Evolutionary conservation across 2,113 vertebrate genomes (phyloP).

Genomic region (Gallinago paraguaiae): DNA sequence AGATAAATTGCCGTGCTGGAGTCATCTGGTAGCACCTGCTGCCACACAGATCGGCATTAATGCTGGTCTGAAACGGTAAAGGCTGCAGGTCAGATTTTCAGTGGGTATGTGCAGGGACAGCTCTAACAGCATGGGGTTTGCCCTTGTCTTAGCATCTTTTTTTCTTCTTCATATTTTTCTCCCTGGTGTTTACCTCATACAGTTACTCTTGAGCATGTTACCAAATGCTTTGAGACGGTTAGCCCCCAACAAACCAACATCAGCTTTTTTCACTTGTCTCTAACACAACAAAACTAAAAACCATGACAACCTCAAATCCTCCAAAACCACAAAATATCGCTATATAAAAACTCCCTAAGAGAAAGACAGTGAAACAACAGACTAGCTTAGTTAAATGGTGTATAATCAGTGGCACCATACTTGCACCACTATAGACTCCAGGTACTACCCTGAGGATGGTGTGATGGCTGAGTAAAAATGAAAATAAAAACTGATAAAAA

Average conservation of each 20-base stretch:
- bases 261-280: neutral
- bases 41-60: neutral
- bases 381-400: neutral
- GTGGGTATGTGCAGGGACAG: neutral
- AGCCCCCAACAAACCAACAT: neutral
- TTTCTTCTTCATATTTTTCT: neutral
- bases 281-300: neutral
- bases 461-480: neutral
- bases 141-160: neutral
- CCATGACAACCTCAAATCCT: neutral
- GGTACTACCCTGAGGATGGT: neutral
- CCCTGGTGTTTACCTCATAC: neutral
- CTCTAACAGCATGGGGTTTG: neutral
- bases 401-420: neutral
- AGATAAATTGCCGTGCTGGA: neutral
- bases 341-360: neutral
- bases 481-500: neutral
- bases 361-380: neutral
- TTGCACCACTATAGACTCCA: neutral
- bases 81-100: neutral
- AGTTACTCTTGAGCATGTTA: neutral
- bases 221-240: neutral
- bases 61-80: neutral
- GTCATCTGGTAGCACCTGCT: conserved; percentile 11
- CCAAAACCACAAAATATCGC: neutral